These are phyloP conservation scores for Riptortus pedestris DNA, from an alignment of 1,140 invertebrate species.

Conservation along the genomic window DNA sequence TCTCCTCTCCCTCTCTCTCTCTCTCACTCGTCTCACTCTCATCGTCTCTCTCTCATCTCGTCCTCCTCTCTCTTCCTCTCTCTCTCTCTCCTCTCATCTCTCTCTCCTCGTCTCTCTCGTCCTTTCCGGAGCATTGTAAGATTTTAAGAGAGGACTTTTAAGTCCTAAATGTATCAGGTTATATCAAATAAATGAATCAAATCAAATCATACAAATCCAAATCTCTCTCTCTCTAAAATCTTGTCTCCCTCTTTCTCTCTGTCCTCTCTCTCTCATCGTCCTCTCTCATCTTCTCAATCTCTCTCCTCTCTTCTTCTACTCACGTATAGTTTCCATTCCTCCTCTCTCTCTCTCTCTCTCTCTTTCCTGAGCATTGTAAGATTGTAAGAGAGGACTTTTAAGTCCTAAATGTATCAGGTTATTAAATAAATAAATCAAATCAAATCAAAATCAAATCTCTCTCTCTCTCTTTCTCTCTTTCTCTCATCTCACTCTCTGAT, in stretches of 20 bases:
- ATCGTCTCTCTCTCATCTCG: slow-evolving; percentile 8
- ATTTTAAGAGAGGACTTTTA: too few species aligned
- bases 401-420: neutral
- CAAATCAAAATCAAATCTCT: neutral
- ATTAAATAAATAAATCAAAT: too few species aligned
- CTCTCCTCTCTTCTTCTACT: neutral
- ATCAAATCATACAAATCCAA: too few species aligned
- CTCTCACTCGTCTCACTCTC: neutral
- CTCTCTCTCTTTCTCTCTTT: neutral
- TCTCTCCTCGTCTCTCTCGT: neutral
- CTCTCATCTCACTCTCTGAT: neutral
- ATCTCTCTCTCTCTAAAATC: neutral
- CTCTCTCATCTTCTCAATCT: neutral
- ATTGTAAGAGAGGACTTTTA: too few species aligned
- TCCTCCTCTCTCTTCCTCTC: neutral
- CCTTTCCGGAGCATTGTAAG: too few species aligned
- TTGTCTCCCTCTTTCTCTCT: neutral
- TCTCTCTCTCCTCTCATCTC: neutral
- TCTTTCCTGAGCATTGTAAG: too few species aligned
- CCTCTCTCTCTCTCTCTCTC: neutral
- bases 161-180: too few species aligned
- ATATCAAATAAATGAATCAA: too few species aligned
- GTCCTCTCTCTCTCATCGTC: neutral
- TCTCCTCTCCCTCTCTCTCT: neutral
- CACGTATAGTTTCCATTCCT: neutral